Evolutionary conservation across 2,113 vertebrate species (phyloP).

Genomic region (Mobula hypostoma): DNA sequence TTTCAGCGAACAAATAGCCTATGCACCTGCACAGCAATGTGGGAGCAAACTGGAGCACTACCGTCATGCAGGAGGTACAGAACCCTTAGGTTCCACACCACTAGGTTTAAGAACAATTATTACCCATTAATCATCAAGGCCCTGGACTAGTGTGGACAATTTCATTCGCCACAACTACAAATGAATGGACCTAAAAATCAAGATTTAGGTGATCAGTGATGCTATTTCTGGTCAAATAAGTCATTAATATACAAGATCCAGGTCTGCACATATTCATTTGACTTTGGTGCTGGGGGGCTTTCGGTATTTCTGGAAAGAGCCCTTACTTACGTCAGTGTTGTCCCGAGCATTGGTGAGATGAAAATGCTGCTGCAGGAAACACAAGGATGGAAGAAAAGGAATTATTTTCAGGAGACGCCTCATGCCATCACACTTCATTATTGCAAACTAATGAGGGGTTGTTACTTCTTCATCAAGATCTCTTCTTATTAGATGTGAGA

Average conservation of each 20-base stretch:
- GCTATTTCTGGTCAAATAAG: neutral
- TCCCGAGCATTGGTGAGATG: neutral
- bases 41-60: no score
- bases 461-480: neutral
- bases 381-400: neutral
- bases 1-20: no score
- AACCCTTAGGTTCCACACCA: no score
- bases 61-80: no score
- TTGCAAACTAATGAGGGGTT: neutral
- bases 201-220: neutral
- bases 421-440: neutral
- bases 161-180: neutral
- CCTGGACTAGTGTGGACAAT: no score
- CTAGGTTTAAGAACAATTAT: no score
- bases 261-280: neutral
- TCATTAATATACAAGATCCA: neutral
- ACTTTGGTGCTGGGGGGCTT: neutral
- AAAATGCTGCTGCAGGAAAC: neutral
- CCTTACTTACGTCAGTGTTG: no score
- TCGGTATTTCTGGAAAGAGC: neutral
- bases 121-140: no score
- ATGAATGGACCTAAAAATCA: neutral
- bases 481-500: neutral
- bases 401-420: neutral
- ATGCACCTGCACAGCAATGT: no score